These are phyloP conservation scores for Henricia sp. DNA, from an alignment of 53 echinoderm and acorn worm genomes.

Conservation along the genomic window DNA sequence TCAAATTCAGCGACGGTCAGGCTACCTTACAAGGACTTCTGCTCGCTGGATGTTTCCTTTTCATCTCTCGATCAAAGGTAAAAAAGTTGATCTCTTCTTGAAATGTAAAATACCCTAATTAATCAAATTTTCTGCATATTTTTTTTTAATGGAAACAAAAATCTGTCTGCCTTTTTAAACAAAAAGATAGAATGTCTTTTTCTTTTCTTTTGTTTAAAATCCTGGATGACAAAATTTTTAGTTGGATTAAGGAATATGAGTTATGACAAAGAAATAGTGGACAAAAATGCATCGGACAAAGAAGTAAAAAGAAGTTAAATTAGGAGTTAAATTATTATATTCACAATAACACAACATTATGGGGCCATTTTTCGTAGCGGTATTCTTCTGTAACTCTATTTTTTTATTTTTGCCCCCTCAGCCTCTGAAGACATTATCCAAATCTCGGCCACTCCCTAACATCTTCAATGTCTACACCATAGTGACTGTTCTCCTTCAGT, in stretches of 20 bases:
- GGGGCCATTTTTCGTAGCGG: no score
- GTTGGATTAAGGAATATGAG: no score
- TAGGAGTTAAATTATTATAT: neutral
- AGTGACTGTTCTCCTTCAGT: constrained; percentile 83
- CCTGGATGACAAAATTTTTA: no score
- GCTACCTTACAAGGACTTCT: constrained; percentile 97
- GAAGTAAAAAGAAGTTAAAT: neutral
- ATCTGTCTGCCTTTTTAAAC: no score
- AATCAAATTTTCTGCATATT: neutral
- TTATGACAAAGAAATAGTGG: no score
- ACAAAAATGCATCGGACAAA: no score
- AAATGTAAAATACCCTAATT: neutral
- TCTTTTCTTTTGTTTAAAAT: no score
- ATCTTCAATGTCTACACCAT: constrained; percentile 97
- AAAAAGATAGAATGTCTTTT: no score
- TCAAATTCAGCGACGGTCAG: constrained; percentile 97
- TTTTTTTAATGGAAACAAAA: neutral
- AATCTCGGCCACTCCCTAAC: constrained; percentile 88
- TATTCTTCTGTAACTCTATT: no score
- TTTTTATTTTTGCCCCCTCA: constrained; percentile 36
- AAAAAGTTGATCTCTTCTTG: neutral
- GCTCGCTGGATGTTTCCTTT: constrained; percentile 97
- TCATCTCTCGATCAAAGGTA: constrained; percentile 99
- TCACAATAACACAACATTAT: no score
- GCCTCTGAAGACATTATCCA: constrained; percentile 91